A percentile compares a stretch with the other conserved stretches of the same genome.
phyloP scores from a whole-genome alignment of 2,113 vertebrate genomes.

The Miniopterus natalensis region DNA sequence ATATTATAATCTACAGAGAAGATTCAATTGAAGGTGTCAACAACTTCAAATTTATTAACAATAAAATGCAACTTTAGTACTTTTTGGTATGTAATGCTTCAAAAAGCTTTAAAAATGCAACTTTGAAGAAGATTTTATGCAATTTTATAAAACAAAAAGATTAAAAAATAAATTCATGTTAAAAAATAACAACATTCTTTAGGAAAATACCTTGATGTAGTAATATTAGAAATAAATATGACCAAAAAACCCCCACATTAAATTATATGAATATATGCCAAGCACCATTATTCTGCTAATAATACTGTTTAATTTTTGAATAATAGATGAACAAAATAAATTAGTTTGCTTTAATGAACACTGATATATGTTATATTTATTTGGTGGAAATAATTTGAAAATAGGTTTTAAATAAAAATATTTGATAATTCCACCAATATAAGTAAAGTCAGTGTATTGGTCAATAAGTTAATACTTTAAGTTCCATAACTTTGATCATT shows the following conservation, averaged over 20 bases:
- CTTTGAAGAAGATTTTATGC: constrained; percentile 40
- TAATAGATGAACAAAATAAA: constrained; percentile 49
- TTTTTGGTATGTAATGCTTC: constrained; percentile 50
- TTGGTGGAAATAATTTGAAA: constrained; percentile 46
- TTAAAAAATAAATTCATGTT: constrained; percentile 69
- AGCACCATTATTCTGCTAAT: constrained; percentile 51
- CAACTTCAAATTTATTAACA: constrained; percentile 63
- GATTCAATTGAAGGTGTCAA: constrained; percentile 36
- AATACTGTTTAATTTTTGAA: constrained; percentile 26
- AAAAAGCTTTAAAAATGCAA: constrained; percentile 59
- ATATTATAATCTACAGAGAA: constrained; percentile 26
- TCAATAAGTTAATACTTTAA: constrained; percentile 39
- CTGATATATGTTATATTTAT: constrained; percentile 7
- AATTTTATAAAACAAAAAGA: constrained; percentile 60
- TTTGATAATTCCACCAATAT: not conserved
- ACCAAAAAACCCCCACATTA: constrained; percentile 26
- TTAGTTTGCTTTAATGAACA: constrained; percentile 35
- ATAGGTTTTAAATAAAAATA: constrained; percentile 50
- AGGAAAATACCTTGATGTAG: constrained; percentile 25
- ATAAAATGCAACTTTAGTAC: constrained; percentile 46
- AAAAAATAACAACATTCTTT: constrained; percentile 25
- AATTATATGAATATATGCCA: constrained; percentile 31
- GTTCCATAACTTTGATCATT: constrained; percentile 23
- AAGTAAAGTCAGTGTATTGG: not conserved
- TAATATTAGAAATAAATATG: constrained; percentile 49